A percentile compares a stretch with the other conserved stretches of the same genome.
Evolutionary conservation across 2,113 vertebrate genomes (phyloP).

Genomic region (Isichthys henryi): DNA sequence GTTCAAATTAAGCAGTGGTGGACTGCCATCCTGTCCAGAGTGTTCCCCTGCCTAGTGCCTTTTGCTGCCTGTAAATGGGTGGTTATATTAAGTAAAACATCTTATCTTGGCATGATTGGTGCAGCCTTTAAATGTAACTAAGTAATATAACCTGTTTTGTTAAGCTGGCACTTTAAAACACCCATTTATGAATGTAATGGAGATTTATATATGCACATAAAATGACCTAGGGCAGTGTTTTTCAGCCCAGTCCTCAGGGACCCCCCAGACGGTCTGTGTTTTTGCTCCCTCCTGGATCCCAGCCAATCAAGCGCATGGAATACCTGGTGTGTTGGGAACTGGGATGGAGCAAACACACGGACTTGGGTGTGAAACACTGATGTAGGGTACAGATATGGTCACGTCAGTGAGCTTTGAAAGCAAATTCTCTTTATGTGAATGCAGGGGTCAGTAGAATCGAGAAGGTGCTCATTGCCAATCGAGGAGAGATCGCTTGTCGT

Average conservation of each 20-base stretch:
- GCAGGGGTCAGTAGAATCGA: slow-evolving; percentile 70
- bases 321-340: neutral
- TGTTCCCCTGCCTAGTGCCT: neutral
- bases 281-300: neutral
- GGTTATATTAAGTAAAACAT: neutral
- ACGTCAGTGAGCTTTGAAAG: neutral
- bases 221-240: neutral
- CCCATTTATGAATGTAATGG: neutral
- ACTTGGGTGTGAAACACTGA: neutral
- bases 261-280: neutral
- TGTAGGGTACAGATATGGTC: neutral
- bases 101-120: neutral
- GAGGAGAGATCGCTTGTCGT: slow-evolving; percentile 93
- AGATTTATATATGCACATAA: neutral
- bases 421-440: slow-evolving; percentile 14
- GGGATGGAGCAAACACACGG: neutral
- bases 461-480: slow-evolving; percentile 88
- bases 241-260: neutral
- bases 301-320: neutral
- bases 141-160: neutral
- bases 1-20: neutral
- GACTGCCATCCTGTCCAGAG: neutral
- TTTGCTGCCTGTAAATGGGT: neutral
- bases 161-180: neutral
- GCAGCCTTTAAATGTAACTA: neutral